Conservation (phyloP, 2,797 vertebrate species). For the Rallus crepitans region DNA sequence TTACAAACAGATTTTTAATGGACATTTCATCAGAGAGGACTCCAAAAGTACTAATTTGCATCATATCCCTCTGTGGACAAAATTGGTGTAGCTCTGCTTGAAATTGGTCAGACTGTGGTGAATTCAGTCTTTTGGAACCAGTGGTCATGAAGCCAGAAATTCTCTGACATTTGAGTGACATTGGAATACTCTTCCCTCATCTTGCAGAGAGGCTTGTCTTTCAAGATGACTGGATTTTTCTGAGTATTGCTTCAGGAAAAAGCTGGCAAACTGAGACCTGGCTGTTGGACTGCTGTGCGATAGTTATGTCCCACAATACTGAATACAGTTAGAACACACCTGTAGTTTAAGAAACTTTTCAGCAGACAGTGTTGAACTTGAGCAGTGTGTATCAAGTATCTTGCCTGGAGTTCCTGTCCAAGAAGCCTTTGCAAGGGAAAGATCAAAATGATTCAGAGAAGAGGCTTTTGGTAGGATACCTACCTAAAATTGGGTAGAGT, state of each 20-base stretch:
- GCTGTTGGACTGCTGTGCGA: not conserved
- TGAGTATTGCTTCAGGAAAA: not conserved
- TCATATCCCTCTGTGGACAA: not conserved
- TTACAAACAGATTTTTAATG: not conserved
- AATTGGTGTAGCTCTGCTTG: not conserved
- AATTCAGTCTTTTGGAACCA: not conserved
- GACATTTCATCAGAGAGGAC: not conserved
- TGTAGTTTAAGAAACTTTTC: not conserved
- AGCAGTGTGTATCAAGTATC: not conserved
- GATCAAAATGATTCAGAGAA: not conserved
- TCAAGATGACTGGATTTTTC: not conserved
- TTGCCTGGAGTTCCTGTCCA: not conserved
- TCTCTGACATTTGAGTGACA: not conserved
- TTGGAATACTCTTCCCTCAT: not conserved
- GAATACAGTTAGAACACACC: not conserved
- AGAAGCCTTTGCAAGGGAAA: not conserved
- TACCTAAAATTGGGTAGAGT: not conserved
- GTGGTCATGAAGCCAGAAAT: not conserved
- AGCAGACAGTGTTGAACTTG: fast-evolving
- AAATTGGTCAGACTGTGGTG: not conserved
- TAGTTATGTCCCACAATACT: not conserved
- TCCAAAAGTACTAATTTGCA: not conserved
- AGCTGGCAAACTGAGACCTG: not conserved
- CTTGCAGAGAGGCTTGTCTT: not conserved
- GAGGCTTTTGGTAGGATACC: not conserved